Conservation (phyloP, 2,888 invertebrate species). For the Cheilosia variabilis region DNA sequence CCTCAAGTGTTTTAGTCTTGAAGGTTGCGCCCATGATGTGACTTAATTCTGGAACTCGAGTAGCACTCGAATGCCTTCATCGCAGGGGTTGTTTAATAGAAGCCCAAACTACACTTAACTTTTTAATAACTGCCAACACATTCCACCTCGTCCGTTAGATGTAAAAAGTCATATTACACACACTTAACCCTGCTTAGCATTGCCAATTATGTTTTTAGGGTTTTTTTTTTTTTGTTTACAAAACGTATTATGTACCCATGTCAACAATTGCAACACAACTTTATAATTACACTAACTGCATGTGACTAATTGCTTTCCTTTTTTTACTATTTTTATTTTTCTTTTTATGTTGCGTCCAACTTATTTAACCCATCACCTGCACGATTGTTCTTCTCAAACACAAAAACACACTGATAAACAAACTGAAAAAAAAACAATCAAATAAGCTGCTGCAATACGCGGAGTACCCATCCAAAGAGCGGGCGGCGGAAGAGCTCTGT, state of each 20-base stretch:
- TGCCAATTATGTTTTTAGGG: conserved; percentile 37
- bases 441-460: conserved; percentile 88
- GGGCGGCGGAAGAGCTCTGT: conserved; percentile 81
- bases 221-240: neutral
- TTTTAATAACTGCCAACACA: too few relatives aligned
- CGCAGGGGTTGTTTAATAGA: too few relatives aligned
- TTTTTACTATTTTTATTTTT: conserved; percentile 81
- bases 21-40: too few relatives aligned
- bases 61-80: too few relatives aligned
- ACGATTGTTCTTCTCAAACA: conserved; percentile 60
- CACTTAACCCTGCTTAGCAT: conserved; percentile 56
- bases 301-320: conserved; percentile 78
- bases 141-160: too few relatives aligned
- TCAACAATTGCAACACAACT: neutral
- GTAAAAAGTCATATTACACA: neutral
- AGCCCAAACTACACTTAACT: too few relatives aligned
- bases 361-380: conserved; percentile 70
- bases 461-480: conserved; percentile 93
- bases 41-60: too few relatives aligned
- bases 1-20: too few relatives aligned
- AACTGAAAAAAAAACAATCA: conserved; percentile 59
- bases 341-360: conserved; percentile 77
- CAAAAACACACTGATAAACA: conserved; percentile 21
- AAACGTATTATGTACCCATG: neutral
- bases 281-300: conserved; percentile 80